phyloP scores from a whole-genome alignment of 1,140 invertebrate species.

The Lycorma delicatula region DNA sequence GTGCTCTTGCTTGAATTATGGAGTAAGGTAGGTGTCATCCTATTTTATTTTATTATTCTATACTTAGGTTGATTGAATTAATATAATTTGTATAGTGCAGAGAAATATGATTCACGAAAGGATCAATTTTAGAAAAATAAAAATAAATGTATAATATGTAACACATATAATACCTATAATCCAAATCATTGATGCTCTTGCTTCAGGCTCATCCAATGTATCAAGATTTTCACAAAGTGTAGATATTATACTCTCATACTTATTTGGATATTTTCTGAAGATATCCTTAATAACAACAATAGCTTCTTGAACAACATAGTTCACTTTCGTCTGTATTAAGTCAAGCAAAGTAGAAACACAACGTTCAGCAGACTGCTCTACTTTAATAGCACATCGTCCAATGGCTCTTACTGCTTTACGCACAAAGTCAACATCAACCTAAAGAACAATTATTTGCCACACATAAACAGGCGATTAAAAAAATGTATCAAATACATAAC shows the following conservation, averaged over 20 bases:
- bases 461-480: no score
- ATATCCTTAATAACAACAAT: conserved; percentile 99
- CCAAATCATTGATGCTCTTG: conserved; percentile 99
- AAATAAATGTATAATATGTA: no score
- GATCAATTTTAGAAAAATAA: no score
- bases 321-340: conserved; percentile 98
- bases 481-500: no score
- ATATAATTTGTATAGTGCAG: no score
- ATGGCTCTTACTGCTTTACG: conserved; percentile 97
- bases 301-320: conserved; percentile 99
- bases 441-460: conserved; percentile 81
- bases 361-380: conserved; percentile 95
- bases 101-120: no score
- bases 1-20: no score
- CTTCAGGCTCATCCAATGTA: conserved; percentile 97
- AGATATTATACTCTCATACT: conserved; percentile 99
- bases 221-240: conserved; percentile 99
- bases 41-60: no score
- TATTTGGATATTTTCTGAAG: conserved; percentile 99
- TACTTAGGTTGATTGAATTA: no score
- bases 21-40: no score
- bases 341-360: conserved; percentile 98
- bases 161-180: conserved; percentile 97
- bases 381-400: conserved; percentile 98
- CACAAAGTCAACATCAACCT: conserved; percentile 99